Conservation (phyloP, 2,113 vertebrate genomes). For the Tyrannus savana region DNA sequence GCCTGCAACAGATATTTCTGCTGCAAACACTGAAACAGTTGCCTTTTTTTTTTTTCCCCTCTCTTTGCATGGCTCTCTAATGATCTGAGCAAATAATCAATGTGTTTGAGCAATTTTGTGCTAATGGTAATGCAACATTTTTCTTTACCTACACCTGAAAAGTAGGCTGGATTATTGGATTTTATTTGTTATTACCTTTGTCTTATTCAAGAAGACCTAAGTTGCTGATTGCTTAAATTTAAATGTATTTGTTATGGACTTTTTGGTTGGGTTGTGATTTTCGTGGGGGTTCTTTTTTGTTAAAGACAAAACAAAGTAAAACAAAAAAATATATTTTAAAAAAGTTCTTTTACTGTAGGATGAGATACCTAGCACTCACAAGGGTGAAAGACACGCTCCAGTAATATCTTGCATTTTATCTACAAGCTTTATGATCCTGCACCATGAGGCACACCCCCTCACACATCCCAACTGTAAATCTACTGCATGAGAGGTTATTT, state of each 20-base stretch:
- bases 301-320: not conserved
- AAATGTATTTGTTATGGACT: not conserved
- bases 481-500: conserved; percentile 43
- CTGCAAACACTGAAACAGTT: not conserved
- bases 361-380: not conserved
- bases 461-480: conserved; percentile 42
- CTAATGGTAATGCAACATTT: not conserved
- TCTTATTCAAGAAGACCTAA: not conserved
- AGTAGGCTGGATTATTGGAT: not conserved
- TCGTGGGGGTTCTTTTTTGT: not conserved
- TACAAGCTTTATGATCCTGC: conserved; percentile 25
- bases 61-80: not conserved
- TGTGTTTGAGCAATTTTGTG: not conserved
- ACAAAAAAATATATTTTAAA: no score
- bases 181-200: not conserved
- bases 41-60: not conserved
- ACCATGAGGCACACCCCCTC: not conserved
- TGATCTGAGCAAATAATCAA: not conserved
- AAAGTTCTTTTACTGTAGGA: not conserved
- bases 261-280: not conserved
- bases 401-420: not conserved
- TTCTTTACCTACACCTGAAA: not conserved
- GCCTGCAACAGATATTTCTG: not conserved
- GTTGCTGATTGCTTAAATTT: not conserved
- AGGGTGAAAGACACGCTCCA: not conserved